Percentiles rank a stretch among this genome's conserved stretches.
phyloP scores from a whole-genome alignment of 2,113 vertebrate genomes.

The Axis porcinus region DNA sequence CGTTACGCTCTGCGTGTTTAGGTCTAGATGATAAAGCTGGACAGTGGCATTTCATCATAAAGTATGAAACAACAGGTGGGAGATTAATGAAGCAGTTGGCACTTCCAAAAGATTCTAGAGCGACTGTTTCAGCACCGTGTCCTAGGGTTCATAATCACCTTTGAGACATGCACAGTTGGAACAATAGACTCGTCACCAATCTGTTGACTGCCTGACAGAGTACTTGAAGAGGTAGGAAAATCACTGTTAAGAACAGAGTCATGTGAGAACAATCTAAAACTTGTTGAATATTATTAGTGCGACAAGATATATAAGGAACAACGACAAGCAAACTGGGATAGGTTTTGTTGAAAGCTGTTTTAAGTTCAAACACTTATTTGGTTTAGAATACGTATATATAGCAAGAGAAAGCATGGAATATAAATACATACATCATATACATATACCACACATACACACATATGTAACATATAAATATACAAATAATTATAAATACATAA shows the following conservation, averaged over 20 bases:
- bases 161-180: neutral
- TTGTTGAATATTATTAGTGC: conserved; percentile 44
- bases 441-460: neutral
- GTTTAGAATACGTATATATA: neutral
- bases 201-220: neutral
- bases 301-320: conserved; percentile 2
- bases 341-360: neutral
- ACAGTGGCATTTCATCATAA: conserved; percentile 38
- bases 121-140: neutral
- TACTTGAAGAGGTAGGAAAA: neutral
- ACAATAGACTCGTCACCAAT: neutral
- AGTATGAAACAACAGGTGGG: neutral
- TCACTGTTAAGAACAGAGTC: conserved; percentile 4
- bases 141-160: neutral
- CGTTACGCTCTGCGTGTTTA: conserved; percentile 13
- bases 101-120: conserved; percentile 29
- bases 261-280: conserved; percentile 2
- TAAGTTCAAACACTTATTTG: neutral
- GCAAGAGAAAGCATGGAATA: neutral
- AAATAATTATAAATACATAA: neutral
- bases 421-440: neutral
- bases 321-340: neutral
- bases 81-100: conserved; percentile 50
- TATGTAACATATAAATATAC: neutral
- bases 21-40: neutral